These are phyloP conservation scores for Hypothenemus hampei DNA, from an alignment of 1,140 invertebrate species.

Conservation along the genomic window DNA sequence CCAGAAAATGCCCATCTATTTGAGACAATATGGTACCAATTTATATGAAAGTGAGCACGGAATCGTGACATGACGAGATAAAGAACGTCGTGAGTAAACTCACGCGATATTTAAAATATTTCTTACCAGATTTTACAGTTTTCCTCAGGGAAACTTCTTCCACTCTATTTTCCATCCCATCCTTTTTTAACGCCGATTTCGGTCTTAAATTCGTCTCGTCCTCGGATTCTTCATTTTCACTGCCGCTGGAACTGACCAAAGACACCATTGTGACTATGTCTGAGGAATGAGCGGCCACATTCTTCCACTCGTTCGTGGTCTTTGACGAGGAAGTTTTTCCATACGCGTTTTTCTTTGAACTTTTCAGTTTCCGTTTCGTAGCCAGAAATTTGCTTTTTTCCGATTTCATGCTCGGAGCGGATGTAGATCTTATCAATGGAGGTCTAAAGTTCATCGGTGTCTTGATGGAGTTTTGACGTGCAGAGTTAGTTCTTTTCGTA, in stretches of 20 bases:
- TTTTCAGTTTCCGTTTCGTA: constrained; percentile 38
- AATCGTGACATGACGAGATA: too few species aligned
- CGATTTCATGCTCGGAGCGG: constrained; percentile 35
- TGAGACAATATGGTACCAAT: too few species aligned
- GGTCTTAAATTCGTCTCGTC: constrained; percentile 17
- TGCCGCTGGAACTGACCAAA: constrained; percentile 51
- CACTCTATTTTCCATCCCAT: constrained; percentile 1
- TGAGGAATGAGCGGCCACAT: constrained; percentile 18
- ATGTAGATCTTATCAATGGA: constrained; percentile 38
- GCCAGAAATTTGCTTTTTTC: constrained; percentile 39
- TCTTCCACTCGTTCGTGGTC: constrained; percentile 19
- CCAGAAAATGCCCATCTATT: too few species aligned
- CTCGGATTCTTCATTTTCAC: constrained; percentile 47
- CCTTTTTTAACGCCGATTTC: constrained; percentile 24
- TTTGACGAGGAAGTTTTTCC: neutral
- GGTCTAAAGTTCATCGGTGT: constrained; percentile 26
- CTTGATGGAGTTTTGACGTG: constrained; percentile 34
- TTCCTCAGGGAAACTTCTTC: constrained; percentile 41
- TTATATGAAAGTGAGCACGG: too few species aligned
- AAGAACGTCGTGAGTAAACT: too few species aligned
- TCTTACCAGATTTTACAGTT: constrained; percentile 46
- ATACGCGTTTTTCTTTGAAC: constrained; percentile 27
- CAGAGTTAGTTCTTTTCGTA: constrained; percentile 42
- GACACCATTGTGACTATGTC: constrained; percentile 55
- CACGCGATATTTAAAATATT: too few species aligned